A percentile compares a stretch with the other conserved stretches of the same genome.
Evolutionary conservation across 2,888 invertebrate species (phyloP).

Genomic region (Chaitophorus viminalis): DNA sequence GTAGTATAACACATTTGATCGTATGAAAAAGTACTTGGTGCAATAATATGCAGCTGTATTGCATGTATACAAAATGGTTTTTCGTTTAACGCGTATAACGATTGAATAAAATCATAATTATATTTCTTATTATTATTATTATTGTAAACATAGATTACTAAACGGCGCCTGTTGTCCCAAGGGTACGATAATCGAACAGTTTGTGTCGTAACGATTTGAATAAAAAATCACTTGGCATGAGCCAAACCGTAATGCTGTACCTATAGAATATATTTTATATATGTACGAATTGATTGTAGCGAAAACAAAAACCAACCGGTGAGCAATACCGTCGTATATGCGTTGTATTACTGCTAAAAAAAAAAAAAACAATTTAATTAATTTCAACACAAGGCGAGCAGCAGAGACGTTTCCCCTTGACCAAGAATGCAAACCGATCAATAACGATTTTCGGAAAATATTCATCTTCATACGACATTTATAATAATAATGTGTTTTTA

Average conservation of each 20-base stretch:
- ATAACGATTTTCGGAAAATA: neutral
- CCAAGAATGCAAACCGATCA: conserved; percentile 16
- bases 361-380: neutral
- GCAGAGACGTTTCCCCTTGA: conserved; percentile 22
- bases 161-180: neutral
- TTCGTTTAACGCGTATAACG: neutral
- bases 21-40: too few relatives aligned
- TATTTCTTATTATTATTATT: too few relatives aligned
- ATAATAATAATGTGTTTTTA: neutral
- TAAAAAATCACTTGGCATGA: neutral
- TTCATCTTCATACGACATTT: neutral
- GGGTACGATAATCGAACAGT: neutral
- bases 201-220: neutral
- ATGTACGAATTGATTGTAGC: neutral
- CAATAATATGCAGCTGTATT: too few relatives aligned
- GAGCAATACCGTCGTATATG: neutral
- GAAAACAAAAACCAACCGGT: neutral
- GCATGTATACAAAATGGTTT: too few relatives aligned
- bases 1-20: too few relatives aligned
- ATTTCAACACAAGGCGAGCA: conserved; percentile 20
- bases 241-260: neutral
- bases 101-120: neutral
- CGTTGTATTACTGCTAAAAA: neutral
- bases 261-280: neutral
- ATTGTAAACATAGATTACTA: too few relatives aligned